Conservation (phyloP, 2,888 invertebrate genomes). For the Deilephila elpenor region DNA sequence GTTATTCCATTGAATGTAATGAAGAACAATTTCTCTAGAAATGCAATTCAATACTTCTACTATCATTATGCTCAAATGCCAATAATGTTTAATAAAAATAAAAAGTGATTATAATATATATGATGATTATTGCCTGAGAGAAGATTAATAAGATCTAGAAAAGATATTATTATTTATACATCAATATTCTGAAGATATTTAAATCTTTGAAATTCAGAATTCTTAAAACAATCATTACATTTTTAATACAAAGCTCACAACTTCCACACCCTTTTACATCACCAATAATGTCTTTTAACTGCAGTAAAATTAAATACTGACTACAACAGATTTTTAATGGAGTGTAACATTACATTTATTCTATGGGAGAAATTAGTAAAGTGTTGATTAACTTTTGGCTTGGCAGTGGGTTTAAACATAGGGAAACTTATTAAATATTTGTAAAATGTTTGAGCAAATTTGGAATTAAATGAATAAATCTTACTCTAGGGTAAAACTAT, state of each 20-base stretch:
- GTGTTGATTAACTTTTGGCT: conserved; percentile 36
- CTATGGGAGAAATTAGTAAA: conserved; percentile 15
- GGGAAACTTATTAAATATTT: conserved; percentile 60
- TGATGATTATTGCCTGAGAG: not conserved
- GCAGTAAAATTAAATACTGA: not conserved
- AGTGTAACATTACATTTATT: not conserved
- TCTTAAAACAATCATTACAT: not conserved
- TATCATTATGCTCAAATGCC: not conserved
- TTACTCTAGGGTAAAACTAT: conserved; percentile 84
- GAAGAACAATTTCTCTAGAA: not conserved
- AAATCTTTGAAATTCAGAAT: not conserved
- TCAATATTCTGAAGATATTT: not conserved
- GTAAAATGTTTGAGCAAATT: conserved; percentile 80
- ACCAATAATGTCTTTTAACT: not conserved
- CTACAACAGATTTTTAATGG: not conserved
- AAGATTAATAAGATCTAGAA: not conserved
- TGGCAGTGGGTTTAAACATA: conserved; percentile 68
- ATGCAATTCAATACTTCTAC: not conserved
- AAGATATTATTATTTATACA: not conserved
- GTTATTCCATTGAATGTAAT: not conserved
- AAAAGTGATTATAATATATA: not conserved
- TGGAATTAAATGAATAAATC: conserved; percentile 78
- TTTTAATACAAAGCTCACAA: conserved; percentile 5
- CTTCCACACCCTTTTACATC: not conserved
- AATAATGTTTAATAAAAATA: conserved; percentile 12